phyloP scores from a whole-genome alignment of 2,888 invertebrate genomes.

The Priocnemis perturbator region DNA sequence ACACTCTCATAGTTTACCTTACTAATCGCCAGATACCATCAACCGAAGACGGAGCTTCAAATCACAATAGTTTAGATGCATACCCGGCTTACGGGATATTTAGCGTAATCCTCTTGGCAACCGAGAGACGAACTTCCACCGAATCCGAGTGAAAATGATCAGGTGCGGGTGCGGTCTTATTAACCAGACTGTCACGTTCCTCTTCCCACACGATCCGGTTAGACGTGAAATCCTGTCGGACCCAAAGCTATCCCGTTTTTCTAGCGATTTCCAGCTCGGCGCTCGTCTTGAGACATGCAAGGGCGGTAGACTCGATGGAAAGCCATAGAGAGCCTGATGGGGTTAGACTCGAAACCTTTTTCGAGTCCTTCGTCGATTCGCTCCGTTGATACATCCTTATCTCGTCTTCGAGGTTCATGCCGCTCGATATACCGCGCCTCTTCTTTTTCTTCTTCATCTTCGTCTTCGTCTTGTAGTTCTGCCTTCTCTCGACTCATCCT shows the following conservation, averaged over 20 bases:
- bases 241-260: not conserved
- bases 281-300: slow-evolving; percentile 1
- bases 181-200: no score
- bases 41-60: no score
- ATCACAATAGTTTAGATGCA: no score
- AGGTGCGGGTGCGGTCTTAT: no score
- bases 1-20: no score
- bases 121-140: no score
- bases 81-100: no score
- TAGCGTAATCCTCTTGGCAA: no score
- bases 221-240: not conserved
- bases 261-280: not conserved
- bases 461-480: not conserved
- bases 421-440: not conserved
- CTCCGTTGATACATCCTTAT: slow-evolving; percentile 5
- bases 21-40: no score
- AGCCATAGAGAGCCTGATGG: not conserved
- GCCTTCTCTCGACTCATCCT: not conserved
- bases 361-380: slow-evolving; percentile 1
- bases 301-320: slow-evolving; percentile 12
- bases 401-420: not conserved
- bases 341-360: slow-evolving; percentile 1
- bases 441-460: not conserved
- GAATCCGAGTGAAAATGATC: no score
- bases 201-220: no score